These are phyloP conservation scores for Butorides virescens DNA, from an alignment of 2,113 vertebrate species.

Conservation along the genomic window DNA sequence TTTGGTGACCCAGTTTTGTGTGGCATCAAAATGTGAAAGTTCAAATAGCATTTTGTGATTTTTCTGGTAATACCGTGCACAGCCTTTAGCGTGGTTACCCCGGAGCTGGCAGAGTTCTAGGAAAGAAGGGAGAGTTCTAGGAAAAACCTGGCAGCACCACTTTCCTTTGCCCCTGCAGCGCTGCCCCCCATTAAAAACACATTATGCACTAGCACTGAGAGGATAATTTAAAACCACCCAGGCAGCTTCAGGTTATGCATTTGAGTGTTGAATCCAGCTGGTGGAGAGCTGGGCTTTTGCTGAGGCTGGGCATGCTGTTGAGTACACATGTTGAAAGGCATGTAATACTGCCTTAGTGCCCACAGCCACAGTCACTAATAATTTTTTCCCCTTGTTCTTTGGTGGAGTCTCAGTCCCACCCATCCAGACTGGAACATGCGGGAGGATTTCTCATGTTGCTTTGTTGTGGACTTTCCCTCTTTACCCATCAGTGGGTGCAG, in stretches of 20 bases:
- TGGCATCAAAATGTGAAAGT: neutral
- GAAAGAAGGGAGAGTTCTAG: slow-evolving; percentile 40
- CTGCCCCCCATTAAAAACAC: slow-evolving; percentile 38
- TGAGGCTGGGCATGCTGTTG: neutral
- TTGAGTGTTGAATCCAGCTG: neutral
- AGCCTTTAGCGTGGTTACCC: neutral
- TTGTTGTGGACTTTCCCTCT: neutral
- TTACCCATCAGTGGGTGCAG: neutral
- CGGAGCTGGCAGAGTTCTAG: neutral
- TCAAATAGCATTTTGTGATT: neutral
- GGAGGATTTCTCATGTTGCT: neutral
- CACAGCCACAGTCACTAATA: neutral
- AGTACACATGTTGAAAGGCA: accelerated
- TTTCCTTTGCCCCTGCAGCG: neutral
- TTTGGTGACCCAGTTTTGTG: neutral
- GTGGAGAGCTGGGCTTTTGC: neutral
- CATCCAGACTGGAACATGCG: neutral
- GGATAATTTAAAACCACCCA: slow-evolving; percentile 15
- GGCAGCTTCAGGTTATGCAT: slow-evolving; percentile 14
- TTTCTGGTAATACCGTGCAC: neutral
- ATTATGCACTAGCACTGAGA: neutral
- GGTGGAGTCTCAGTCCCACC: neutral
- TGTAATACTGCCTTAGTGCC: neutral
- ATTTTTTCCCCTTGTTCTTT: neutral
- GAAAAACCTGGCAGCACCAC: neutral